These are phyloP conservation scores for Bursaphelenchus okinawaensis DNA, from an alignment of 2,888 invertebrate genomes.

Conservation along the genomic window DNA sequence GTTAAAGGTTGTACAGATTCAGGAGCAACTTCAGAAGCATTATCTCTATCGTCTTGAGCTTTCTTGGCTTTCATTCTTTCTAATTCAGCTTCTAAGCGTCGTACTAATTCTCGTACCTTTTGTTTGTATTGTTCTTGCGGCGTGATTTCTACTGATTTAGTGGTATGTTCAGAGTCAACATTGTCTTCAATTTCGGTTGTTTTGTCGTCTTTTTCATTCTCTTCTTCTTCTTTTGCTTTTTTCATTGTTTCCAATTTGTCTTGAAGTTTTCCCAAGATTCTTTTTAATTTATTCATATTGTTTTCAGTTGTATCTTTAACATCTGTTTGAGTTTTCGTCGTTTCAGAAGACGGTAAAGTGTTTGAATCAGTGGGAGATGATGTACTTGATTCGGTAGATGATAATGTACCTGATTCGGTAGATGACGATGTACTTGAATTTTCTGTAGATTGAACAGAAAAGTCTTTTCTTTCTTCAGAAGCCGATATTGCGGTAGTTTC, in stretches of 20 bases:
- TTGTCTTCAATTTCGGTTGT: background rate
- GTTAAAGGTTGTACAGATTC: too few species aligned
- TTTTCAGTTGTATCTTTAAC: background rate
- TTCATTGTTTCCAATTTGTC: background rate
- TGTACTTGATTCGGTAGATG: too few species aligned
- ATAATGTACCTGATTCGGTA: too few species aligned
- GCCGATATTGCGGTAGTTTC: too few species aligned
- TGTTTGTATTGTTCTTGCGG: background rate
- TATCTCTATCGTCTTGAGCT: background rate
- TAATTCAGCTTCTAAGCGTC: conserved; percentile 8
- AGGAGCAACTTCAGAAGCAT: background rate
- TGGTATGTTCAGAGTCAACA: background rate
- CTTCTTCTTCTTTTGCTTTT: background rate
- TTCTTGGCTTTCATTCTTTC: conserved; percentile 2
- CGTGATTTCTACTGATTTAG: too few species aligned
- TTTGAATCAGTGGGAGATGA: too few species aligned
- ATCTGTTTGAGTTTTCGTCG: background rate
- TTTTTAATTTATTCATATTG: background rate
- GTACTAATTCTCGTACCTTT: background rate
- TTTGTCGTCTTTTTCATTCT: background rate
- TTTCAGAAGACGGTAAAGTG: too few species aligned
- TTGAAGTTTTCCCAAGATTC: background rate
- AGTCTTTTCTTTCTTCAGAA: too few species aligned
- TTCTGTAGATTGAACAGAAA: too few species aligned
- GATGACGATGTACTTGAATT: too few species aligned